phyloP scores from a whole-genome alignment of 2,113 vertebrate genomes.

The Zosterops lateralis region DNA sequence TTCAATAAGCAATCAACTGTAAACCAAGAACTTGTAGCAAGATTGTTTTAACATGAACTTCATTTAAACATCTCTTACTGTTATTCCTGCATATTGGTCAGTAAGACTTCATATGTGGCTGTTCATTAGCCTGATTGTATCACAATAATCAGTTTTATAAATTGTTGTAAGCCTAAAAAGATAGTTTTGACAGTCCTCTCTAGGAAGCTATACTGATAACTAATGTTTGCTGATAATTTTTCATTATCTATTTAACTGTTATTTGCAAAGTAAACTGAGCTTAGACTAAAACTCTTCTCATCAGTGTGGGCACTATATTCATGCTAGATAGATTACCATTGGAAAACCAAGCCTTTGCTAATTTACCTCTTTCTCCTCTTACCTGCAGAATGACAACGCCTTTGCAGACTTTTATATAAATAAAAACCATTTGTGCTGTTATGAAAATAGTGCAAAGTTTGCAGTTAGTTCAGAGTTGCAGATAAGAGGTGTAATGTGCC shows the following conservation, averaged over 20 bases:
- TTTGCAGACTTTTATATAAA: neutral
- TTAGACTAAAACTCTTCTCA: neutral
- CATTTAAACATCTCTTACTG: neutral
- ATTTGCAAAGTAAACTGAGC: neutral
- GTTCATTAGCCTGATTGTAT: neutral
- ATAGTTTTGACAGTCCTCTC: neutral
- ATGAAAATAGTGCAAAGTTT: neutral
- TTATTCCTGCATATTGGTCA: neutral
- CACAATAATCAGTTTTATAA: neutral
- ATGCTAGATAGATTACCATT: neutral
- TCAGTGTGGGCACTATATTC: rapidly evolving
- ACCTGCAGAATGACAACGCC: neutral
- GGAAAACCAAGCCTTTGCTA: neutral
- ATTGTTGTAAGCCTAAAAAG: neutral
- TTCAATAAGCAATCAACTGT: neutral
- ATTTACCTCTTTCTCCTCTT: neutral
- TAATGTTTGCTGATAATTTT: neutral
- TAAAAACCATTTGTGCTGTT: neutral
- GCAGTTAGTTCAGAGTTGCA: neutral
- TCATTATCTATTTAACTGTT: neutral
- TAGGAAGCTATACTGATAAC: neutral
- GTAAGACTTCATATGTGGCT: neutral
- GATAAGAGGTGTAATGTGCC: neutral
- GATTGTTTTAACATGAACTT: neutral
- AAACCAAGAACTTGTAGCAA: neutral